These are phyloP conservation scores for Augiades crinisus DNA, from an alignment of 2,888 invertebrate genomes.

Conservation along the genomic window DNA sequence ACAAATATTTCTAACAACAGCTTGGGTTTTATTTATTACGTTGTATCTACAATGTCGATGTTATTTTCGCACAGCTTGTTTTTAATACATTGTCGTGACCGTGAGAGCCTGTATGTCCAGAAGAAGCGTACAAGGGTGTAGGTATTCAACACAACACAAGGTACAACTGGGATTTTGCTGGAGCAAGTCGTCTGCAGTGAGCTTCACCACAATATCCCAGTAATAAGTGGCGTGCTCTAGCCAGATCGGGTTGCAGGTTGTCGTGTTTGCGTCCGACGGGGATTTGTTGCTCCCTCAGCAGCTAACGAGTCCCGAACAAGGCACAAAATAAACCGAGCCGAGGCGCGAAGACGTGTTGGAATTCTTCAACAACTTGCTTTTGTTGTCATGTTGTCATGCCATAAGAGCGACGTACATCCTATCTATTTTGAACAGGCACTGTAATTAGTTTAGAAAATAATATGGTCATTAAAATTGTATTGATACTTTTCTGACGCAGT, in stretches of 20 bases:
- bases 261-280: constrained; percentile 49
- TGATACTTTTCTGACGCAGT: neutral
- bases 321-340: constrained; percentile 34
- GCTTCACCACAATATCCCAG: constrained; percentile 18
- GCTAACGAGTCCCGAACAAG: constrained; percentile 49
- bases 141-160: no score
- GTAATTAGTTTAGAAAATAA: neutral
- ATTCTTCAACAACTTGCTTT: constrained; percentile 28
- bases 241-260: constrained; percentile 53
- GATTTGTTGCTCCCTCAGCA: constrained; percentile 52
- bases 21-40: neutral
- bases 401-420: neutral
- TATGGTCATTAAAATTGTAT: neutral
- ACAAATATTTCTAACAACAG: neutral
- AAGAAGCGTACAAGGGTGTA: no score
- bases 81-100: neutral
- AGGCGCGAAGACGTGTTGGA: constrained; percentile 21
- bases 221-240: constrained; percentile 26
- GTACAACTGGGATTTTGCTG: no score
- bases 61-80: neutral
- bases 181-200: constrained; percentile 8
- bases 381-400: constrained; percentile 20
- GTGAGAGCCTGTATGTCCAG: neutral
- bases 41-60: neutral
- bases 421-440: neutral